Evolutionary conservation across 2,888 invertebrate genomes (phyloP), one percentile per base, ranked within the genome.

Genomic region (Noctua comes): DNA sequence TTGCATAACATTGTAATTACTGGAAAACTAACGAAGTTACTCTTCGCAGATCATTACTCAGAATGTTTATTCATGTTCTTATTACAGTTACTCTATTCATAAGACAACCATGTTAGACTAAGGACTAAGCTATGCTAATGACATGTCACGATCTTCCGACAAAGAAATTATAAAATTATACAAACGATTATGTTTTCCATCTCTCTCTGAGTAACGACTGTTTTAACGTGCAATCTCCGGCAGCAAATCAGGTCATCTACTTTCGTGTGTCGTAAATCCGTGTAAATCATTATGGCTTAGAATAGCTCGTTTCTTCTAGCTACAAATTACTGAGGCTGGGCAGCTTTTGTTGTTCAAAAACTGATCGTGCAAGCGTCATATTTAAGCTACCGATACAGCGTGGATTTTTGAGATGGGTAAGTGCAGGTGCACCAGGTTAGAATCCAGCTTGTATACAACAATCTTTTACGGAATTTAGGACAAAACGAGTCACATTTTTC

Each of bases 121-220:
- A 76, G 31, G 16, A 46, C 36, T n/a, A 36, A 68, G 36, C 57
- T 74, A 79, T 72, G 69, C 51, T 46, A 73, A 73, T 73, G 27
- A 43, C 2, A 40, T 27, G 36, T 68, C 73, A 71, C 43, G 21
- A 68, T 75, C 46, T 85, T 80, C 81, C 46, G 3, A 64, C 76
- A 81, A 73, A 73, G 70, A 70, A 73, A 80, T 79, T 2, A 51
- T 84, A 36, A 68, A 68, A 80, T 80, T 85, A 76, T 76, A n/a
- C 72, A 66, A 66, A 70, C 62, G 62, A 70, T 48, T 65, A 62
- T 31, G 36, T 48, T 31, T 40, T 16, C 21, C 40, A 54, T 27
- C 16, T 62, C 36, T 40, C 46, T 7, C 40, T 64, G n/a, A 46
- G 46, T 46, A n/a, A 40, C 27, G 16, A 5, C 24, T n/a, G n/a